Evolutionary conservation across 2,888 invertebrate species (phyloP).

Genomic region (Gastrophysa polygoni): DNA sequence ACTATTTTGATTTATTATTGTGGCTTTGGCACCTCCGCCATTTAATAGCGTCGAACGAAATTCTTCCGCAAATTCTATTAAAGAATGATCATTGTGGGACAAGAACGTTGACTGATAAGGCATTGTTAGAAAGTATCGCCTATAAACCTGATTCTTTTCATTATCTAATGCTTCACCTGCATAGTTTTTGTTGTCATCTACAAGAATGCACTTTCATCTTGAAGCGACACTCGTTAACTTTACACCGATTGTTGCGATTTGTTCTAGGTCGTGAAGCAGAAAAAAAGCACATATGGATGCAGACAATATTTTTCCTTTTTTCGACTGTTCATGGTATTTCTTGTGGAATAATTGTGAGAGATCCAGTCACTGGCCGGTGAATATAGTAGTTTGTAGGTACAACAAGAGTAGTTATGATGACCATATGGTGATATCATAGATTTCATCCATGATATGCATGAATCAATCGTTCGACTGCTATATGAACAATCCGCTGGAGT

Average conservation of each 20-base stretch:
- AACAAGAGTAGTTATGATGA: too few relatives aligned
- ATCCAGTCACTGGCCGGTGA: too few relatives aligned
- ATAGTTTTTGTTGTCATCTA: not conserved
- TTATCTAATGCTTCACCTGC: not conserved
- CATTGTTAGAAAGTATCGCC: not conserved
- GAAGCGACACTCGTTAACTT: not conserved
- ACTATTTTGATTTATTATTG: slow-evolving; percentile 26
- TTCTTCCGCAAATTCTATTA: not conserved
- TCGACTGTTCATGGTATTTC: too few relatives aligned
- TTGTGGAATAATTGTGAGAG: too few relatives aligned
- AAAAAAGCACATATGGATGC: not conserved
- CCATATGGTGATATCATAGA: too few relatives aligned
- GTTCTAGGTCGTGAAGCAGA: not conserved
- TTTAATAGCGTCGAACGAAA: not conserved
- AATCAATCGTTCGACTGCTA: too few relatives aligned
- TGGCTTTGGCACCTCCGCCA: slow-evolving; percentile 11
- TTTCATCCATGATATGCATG: too few relatives aligned
- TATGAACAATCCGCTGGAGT: too few relatives aligned
- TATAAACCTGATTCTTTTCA: not conserved
- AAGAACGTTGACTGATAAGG: not conserved
- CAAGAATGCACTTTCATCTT: not conserved
- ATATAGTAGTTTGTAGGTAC: too few relatives aligned
- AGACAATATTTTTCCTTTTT: too few relatives aligned
- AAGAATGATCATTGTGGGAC: not conserved
- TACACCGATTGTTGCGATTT: not conserved